phyloP scores from a whole-genome alignment of 2,113 vertebrate genomes.

The Cyanistes caeruleus region DNA sequence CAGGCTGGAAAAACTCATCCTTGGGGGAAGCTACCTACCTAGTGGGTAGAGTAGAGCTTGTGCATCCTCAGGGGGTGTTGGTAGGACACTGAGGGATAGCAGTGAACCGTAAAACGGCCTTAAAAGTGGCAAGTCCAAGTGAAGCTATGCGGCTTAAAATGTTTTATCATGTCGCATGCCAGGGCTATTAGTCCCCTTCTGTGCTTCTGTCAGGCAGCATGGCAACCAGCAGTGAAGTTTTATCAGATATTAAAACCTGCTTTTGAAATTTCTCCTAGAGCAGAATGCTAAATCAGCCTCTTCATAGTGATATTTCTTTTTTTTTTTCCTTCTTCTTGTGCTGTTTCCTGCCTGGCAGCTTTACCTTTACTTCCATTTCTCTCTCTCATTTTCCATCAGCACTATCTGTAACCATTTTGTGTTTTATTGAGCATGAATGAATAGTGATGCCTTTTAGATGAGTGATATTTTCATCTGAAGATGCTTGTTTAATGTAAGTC shows the following conservation, averaged over 20 bases:
- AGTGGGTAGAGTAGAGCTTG: background rate
- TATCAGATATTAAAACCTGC: conserved; percentile 21
- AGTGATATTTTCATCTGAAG: conserved; percentile 54
- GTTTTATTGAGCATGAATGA: conserved; percentile 71
- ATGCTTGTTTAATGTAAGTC: conserved; percentile 16
- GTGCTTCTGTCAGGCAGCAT: background rate
- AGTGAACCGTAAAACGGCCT: background rate
- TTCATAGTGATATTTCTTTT: background rate
- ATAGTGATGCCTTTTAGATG: conserved; percentile 56
- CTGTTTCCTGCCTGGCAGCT: conserved; percentile 13
- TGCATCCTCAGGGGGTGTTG: background rate
- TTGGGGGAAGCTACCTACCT: background rate
- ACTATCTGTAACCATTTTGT: conserved; percentile 62
- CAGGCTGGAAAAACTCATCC: background rate
- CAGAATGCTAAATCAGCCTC: conserved; percentile 10
- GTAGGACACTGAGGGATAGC: background rate
- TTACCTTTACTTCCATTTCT: conserved; percentile 45
- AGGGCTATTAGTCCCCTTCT: conserved; percentile 26
- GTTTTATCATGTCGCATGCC: background rate
- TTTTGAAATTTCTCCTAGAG: conserved; percentile 24
- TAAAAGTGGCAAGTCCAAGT: background rate
- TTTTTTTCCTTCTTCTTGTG: background rate
- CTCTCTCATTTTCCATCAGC: conserved; percentile 29
- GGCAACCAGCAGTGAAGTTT: conserved; percentile 28
- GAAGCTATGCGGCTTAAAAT: background rate